Conservation (phyloP, 2,113 vertebrate genomes). For the Bambusicola thoracicus region DNA sequence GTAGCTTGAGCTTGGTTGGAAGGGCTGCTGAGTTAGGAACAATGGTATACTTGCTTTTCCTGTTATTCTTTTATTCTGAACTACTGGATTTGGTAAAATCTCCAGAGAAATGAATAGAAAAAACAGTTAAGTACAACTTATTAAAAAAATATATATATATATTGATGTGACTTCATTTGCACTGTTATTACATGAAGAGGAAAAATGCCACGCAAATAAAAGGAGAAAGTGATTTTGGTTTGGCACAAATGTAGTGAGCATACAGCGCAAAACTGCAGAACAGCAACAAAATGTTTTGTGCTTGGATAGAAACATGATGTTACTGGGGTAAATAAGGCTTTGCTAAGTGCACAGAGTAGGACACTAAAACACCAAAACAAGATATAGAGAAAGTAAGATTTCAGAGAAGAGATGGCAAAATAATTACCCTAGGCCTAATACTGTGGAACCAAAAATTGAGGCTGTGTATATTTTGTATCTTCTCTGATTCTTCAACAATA, state of each 20-base stretch:
- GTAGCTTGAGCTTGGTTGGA: neutral
- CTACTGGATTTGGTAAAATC: neutral
- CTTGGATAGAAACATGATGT: neutral
- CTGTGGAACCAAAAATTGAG: neutral
- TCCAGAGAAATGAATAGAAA: neutral
- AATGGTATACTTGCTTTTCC: neutral
- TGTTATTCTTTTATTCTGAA: neutral
- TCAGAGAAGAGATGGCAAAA: neutral
- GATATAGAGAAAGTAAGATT: neutral
- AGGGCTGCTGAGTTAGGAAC: neutral
- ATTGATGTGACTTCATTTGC: neutral
- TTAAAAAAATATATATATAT: neutral
- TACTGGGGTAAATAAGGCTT: neutral
- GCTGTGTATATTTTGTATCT: neutral
- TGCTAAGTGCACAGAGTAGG: neutral
- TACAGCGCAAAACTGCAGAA: neutral
- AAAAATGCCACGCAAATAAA: neutral
- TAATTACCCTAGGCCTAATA: neutral
- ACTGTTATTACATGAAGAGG: neutral
- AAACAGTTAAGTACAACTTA: neutral
- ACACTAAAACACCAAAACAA: neutral
- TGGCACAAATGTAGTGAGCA: neutral
- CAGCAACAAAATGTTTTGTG: neutral
- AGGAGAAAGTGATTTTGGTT: neutral
- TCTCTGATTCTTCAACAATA: neutral